Base-by-base conservation (phyloP, 2,113 vertebrate genomes). In the Cygnus buccinator region DNA sequence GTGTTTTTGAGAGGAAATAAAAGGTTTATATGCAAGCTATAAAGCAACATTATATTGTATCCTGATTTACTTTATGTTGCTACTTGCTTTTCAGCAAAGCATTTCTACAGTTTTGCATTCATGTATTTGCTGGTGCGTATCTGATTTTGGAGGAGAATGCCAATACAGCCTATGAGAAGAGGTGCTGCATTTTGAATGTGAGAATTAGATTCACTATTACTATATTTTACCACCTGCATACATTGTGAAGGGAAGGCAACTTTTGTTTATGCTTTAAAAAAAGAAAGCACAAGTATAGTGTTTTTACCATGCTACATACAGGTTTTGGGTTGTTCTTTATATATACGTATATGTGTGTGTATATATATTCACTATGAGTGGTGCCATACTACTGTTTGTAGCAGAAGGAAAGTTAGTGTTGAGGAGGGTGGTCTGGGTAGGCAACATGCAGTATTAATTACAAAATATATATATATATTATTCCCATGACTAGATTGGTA, bases 401-500 rank as follows among this genome's bases (percentile, higher is more conserved):
- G 31, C 28, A 57, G 17, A 46, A 66, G 33, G 41, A 61, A 48
- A 7, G 22, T 17, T 46, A 26, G 35, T 26, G 37, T 48, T 58
- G 57, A 79, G 19, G 10, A 6, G 54, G 33, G 23, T 89, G 46
- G 15, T 71, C 35, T 19, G 21, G 31, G 8, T 54, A 28, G 68
- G 31, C n/a, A 80, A 15, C 0, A 0, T 41, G 28, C 20, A 71
- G 9, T 61, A 25, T 41, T 43, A 22, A 73, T 70, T 59, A 31
- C 29, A 43, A 50, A 15, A 57, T 35, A 43, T 35, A 14, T 39
- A 39, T 39, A 39, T 39, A 39, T 4, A 5, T 35, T 13, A 2
- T 9, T 1, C 0, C 26, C 5, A 1, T 20, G 20, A 10, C 23
- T 76, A 3, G 55, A 3, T 41, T 81, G n/a, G 22, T 55, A 13